Conservation (phyloP, 2,113 vertebrate species). For the Galeopterus variegatus region DNA sequence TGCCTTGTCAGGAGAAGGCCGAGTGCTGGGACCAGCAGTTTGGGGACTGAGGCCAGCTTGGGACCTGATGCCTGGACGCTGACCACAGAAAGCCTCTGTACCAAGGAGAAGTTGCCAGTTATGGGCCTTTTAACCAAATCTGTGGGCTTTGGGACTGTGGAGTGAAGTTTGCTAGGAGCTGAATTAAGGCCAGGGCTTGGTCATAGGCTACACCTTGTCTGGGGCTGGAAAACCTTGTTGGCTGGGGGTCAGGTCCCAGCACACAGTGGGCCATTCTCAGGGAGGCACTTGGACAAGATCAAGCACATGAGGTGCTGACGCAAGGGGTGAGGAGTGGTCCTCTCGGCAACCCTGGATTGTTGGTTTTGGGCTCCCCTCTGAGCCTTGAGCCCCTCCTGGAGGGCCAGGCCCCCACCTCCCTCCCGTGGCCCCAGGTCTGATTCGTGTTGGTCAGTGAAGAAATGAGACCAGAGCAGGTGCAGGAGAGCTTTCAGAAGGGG, state of each 20-base stretch:
- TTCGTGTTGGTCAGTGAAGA: background rate
- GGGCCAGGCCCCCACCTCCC: fast-evolving
- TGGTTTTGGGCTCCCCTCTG: no score
- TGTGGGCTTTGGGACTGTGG: background rate
- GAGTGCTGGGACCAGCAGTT: background rate
- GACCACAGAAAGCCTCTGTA: background rate
- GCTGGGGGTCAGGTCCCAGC: background rate
- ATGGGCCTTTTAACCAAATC: fast-evolving
- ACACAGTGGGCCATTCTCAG: background rate
- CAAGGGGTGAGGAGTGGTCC: background rate
- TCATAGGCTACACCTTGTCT: no score
- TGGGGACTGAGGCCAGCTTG: background rate
- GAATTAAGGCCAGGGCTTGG: background rate
- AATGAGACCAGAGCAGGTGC: no score
- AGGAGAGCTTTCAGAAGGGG: background rate
- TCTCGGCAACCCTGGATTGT: background rate
- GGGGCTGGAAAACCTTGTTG: background rate
- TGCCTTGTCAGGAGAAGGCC: background rate
- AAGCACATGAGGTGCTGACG: fast-evolving
- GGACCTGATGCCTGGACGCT: background rate
- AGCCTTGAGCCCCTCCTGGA: background rate
- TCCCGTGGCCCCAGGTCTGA: fast-evolving
- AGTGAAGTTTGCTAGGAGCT: background rate
- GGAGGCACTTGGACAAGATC: background rate
- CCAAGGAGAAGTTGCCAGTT: fast-evolving